Conservation (phyloP, 2,797 vertebrate genomes). For the Uromys caudimaculatus region DNA sequence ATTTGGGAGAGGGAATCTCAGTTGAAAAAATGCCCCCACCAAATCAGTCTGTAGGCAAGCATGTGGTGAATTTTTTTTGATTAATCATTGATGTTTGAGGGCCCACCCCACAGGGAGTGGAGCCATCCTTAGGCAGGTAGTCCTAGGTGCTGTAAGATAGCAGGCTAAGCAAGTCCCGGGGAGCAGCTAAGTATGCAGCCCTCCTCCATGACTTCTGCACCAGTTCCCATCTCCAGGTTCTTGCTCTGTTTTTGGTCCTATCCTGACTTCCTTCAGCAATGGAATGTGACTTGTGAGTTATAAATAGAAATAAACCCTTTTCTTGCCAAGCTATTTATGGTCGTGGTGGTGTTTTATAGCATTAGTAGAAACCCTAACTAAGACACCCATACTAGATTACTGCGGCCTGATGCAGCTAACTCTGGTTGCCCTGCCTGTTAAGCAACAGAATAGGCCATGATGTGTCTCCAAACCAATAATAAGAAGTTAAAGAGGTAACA, state of each 20-base stretch:
- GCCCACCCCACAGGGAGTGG: too few species aligned
- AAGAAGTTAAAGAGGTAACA: neutral
- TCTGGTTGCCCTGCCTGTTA: neutral
- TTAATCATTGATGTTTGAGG: neutral
- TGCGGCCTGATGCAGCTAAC: neutral
- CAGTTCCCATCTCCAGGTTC: too few species aligned
- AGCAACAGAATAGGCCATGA: neutral
- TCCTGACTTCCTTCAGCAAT: neutral
- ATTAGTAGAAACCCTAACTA: neutral
- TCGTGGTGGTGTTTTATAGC: too few species aligned
- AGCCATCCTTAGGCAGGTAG: too few species aligned
- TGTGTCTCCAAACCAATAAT: neutral
- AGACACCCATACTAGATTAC: too few species aligned
- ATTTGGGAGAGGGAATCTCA: neutral
- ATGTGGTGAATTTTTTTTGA: neutral
- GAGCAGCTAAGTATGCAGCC: neutral
- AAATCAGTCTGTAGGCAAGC: neutral
- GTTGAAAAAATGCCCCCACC: neutral
- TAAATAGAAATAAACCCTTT: neutral
- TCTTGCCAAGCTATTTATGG: neutral
- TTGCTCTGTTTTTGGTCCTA: neutral
- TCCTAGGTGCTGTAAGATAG: too few species aligned
- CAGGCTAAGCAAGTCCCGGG: neutral
- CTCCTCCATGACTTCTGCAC: neutral
- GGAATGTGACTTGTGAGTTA: neutral